Percentiles rank a stretch among this genome's conserved stretches.
These are phyloP conservation scores for Papio anubis DNA, from an alignment of 2,113 vertebrate species.

Conservation along the genomic window DNA sequence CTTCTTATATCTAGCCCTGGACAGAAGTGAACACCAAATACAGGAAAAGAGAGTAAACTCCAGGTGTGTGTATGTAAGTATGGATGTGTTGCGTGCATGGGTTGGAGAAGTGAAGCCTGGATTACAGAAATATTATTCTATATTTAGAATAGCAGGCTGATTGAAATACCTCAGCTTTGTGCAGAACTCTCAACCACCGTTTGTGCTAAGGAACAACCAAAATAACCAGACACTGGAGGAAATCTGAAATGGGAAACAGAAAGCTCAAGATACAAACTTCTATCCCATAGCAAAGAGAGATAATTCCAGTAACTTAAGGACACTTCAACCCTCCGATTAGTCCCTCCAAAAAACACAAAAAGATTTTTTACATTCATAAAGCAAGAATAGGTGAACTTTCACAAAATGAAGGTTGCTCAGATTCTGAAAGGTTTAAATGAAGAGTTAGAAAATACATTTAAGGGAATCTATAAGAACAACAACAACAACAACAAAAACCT, in stretches of 20 bases:
- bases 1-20: slow-evolving; percentile 45
- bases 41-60: slow-evolving; percentile 62
- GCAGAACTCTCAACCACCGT: neutral
- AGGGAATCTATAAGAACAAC: neutral
- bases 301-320: neutral
- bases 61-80: slow-evolving; percentile 43
- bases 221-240: neutral
- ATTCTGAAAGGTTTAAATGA: neutral
- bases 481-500: neutral
- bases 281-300: neutral
- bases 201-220: neutral
- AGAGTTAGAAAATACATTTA: neutral
- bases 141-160: neutral
- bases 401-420: neutral
- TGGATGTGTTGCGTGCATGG: too few species aligned
- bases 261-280: neutral
- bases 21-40: slow-evolving; percentile 62
- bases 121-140: neutral
- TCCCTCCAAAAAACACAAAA: neutral
- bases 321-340: neutral
- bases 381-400: neutral
- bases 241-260: neutral
- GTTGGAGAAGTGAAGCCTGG: neutral
- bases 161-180: neutral
- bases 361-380: neutral